Conservation (phyloP, 2,797 vertebrate species). For the Sorex maritimensis region DNA sequence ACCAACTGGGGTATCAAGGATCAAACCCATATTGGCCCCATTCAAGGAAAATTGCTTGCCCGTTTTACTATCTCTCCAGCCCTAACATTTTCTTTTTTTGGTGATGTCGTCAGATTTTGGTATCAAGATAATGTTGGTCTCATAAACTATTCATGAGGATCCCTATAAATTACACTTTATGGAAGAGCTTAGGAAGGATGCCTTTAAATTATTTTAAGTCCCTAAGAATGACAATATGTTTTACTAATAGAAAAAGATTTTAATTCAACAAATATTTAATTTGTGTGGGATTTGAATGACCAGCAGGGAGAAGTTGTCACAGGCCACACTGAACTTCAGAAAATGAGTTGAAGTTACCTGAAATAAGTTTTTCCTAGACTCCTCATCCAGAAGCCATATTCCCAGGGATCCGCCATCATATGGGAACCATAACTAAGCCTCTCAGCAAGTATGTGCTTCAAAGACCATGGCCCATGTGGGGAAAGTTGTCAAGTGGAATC, state of each 20-base stretch:
- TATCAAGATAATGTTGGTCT: too few relatives aligned
- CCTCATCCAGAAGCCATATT: not conserved
- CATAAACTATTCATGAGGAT: too few relatives aligned
- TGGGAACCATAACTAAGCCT: not conserved
- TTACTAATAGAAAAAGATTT: not conserved
- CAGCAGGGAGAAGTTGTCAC: not conserved
- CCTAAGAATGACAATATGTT: not conserved
- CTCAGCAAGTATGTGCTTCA: not conserved
- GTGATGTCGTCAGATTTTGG: too few relatives aligned
- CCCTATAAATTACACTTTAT: too few relatives aligned
- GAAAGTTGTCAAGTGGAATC: slow-evolving; percentile 35
- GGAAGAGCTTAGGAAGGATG: too few relatives aligned
- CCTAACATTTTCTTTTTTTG: too few relatives aligned
- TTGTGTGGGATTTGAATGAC: not conserved
- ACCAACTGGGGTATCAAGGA: too few relatives aligned
- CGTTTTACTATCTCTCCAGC: too few relatives aligned
- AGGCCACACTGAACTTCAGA: not conserved
- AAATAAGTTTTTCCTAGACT: not conserved
- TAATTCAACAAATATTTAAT: too few relatives aligned
- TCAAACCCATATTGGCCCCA: too few relatives aligned
- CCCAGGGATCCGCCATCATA: not conserved
- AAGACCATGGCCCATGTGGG: not conserved
- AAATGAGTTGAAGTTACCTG: not conserved
- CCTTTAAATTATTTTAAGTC: not conserved
- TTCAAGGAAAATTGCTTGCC: too few relatives aligned